These are phyloP conservation scores for Acleris laterana DNA, from an alignment of 2,888 invertebrate genomes.

Conservation along the genomic window DNA sequence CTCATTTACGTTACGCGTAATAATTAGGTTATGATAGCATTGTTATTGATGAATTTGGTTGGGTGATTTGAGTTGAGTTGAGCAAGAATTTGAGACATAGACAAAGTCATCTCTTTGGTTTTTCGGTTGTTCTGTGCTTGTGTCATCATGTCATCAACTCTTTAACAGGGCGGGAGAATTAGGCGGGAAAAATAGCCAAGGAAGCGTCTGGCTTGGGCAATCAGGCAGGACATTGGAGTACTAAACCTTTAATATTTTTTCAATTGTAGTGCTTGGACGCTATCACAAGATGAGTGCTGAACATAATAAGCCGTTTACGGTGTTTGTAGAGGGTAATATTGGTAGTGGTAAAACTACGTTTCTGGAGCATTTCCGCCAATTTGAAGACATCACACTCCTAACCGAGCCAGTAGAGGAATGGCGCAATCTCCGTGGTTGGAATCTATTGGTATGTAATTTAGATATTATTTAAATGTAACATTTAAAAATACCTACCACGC, in stretches of 20 bases:
- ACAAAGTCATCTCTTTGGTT: conserved; percentile 19
- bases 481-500: too few relatives aligned
- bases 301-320: conserved; percentile 88
- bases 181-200: conserved; percentile 61
- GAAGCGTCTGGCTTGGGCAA: not conserved
- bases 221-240: conserved; percentile 15
- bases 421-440: conserved; percentile 91
- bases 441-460: conserved; percentile 84
- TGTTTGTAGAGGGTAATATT: conserved; percentile 95
- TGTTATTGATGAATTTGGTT: conserved; percentile 57
- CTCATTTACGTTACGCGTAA: conserved; percentile 50
- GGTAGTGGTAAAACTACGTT: conserved; percentile 96
- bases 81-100: conserved; percentile 38
- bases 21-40: conserved; percentile 52
- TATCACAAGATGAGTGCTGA: conserved; percentile 62
- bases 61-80: conserved; percentile 35
- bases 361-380: conserved; percentile 90
- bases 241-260: conserved; percentile 16
- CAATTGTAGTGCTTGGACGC: conserved; percentile 48
- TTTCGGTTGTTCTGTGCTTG: conserved; percentile 16
- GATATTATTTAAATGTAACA: too few relatives aligned
- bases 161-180: conserved; percentile 48
- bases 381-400: conserved; percentile 87
- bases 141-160: conserved; percentile 1
- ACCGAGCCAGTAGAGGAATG: conserved; percentile 94